Conservation (phyloP, 30 jellyfish, hydroid and myxozoan species). For the Mastigias papua region DNA sequence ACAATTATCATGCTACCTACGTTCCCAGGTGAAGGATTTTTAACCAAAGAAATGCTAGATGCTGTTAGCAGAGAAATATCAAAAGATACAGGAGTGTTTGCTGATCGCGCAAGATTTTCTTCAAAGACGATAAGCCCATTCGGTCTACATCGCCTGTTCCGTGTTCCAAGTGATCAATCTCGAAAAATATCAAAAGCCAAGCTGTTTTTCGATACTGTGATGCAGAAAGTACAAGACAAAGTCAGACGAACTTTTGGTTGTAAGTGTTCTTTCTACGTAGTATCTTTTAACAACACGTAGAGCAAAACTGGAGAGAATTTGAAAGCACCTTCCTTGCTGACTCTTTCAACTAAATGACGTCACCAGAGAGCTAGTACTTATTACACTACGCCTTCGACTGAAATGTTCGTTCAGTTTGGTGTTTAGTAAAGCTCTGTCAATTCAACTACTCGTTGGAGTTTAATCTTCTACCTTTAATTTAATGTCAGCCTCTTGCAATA, state of each 20-base stretch:
- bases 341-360: too few species aligned
- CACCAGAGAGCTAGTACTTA: too few species aligned
- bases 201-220: slow-evolving; percentile 76
- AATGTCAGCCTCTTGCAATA: too few species aligned
- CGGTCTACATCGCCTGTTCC: slow-evolving; percentile 81
- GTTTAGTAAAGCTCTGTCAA: too few species aligned
- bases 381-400: too few species aligned
- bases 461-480: too few species aligned
- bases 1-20: slow-evolving; percentile 78
- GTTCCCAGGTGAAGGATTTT: slow-evolving; percentile 84
- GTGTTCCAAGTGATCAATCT: slow-evolving; percentile 70
- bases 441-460: too few species aligned
- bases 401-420: too few species aligned
- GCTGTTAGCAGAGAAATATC: slow-evolving; percentile 79
- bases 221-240: slow-evolving; percentile 68
- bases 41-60: slow-evolving; percentile 70
- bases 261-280: not conserved
- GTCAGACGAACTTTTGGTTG: slow-evolving; percentile 68
- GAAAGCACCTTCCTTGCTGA: too few species aligned
- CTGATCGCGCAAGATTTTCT: slow-evolving; percentile 70
- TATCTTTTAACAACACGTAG: too few species aligned
- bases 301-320: too few species aligned
- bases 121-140: slow-evolving; percentile 46
- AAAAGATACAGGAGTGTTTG: slow-evolving; percentile 63
- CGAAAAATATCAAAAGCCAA: slow-evolving; percentile 84